Evolutionary conservation across 2,113 vertebrate species (phyloP).

Genomic region (Mus pahari): DNA sequence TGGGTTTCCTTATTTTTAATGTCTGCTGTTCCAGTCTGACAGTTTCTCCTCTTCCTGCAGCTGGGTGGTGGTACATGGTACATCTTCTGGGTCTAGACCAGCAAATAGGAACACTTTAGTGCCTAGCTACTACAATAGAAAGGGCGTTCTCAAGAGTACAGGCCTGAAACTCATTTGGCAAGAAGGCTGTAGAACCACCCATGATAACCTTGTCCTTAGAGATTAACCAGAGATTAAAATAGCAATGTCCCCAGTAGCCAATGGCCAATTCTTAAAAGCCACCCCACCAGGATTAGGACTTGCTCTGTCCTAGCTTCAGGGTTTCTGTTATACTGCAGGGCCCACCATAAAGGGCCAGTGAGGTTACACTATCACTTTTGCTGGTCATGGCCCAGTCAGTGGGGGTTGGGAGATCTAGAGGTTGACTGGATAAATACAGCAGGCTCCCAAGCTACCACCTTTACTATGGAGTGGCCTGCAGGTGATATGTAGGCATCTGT

Average conservation of each 20-base stretch:
- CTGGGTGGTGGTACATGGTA: too few relatives aligned
- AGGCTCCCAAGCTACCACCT: neutral
- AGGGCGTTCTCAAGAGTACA: neutral
- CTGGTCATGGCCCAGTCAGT: neutral
- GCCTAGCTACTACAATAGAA: neutral
- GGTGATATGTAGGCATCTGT: slow-evolving; percentile 40
- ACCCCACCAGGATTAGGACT: neutral
- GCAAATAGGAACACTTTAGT: neutral
- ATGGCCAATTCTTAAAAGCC: neutral
- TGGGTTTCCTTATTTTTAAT: too few relatives aligned
- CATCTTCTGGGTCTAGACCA: neutral
- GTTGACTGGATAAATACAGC: rapidly evolving
- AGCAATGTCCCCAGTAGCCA: too few relatives aligned
- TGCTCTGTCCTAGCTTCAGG: neutral
- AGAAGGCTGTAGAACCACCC: neutral
- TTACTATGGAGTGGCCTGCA: neutral
- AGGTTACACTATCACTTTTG: rapidly evolving
- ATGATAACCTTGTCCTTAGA: rapidly evolving
- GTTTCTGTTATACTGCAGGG: neutral
- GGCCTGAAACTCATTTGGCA: neutral
- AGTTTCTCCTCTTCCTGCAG: neutral
- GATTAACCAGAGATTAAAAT: neutral
- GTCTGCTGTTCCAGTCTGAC: too few relatives aligned
- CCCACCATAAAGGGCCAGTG: neutral
- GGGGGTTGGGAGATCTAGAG: neutral